A percentile compares a stretch with the other conserved stretches of the same genome.
Conservation (phyloP, 2,888 invertebrate genomes). For the Ellobium chinense region DNA sequence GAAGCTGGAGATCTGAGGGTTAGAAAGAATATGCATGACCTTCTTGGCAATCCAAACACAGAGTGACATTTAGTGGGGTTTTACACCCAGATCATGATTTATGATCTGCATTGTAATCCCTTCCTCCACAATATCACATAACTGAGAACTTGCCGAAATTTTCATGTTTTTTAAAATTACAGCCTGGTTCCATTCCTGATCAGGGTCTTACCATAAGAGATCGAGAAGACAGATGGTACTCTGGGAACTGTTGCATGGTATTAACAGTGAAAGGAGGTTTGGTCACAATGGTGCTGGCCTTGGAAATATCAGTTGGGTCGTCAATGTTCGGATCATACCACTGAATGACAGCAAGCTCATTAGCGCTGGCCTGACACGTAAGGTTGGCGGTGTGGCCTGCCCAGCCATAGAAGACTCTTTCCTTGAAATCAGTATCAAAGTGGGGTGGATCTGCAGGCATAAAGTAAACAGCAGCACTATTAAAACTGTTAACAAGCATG, state of each 20-base stretch:
- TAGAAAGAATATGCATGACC: too few relatives aligned
- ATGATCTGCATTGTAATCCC: too few relatives aligned
- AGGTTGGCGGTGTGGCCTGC: slow-evolving; percentile 39
- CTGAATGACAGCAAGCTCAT: not conserved
- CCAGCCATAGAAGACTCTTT: slow-evolving; percentile 31
- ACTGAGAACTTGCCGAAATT: too few relatives aligned
- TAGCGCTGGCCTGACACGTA: slow-evolving; percentile 33
- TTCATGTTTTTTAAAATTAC: too few relatives aligned
- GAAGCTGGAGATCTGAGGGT: too few relatives aligned
- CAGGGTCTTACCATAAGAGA: slow-evolving; percentile 24
- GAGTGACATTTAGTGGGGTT: too few relatives aligned
- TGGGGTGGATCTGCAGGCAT: slow-evolving; percentile 31
- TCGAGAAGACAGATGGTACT: slow-evolving; percentile 5
- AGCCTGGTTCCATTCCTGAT: too few relatives aligned
- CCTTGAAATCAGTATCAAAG: slow-evolving; percentile 34
- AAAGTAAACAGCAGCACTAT: too few relatives aligned
- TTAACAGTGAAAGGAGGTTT: slow-evolving; percentile 10
- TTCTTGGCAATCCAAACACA: too few relatives aligned
- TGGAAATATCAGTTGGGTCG: not conserved
- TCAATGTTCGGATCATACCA: slow-evolving; percentile 2
- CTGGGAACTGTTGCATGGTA: not conserved
- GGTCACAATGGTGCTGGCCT: not conserved
- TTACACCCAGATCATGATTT: too few relatives aligned
- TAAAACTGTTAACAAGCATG: too few relatives aligned
- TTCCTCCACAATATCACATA: too few relatives aligned